These are phyloP conservation scores for Apoda limacodes DNA, from an alignment of 2,888 invertebrate genomes.

Conservation along the genomic window DNA sequence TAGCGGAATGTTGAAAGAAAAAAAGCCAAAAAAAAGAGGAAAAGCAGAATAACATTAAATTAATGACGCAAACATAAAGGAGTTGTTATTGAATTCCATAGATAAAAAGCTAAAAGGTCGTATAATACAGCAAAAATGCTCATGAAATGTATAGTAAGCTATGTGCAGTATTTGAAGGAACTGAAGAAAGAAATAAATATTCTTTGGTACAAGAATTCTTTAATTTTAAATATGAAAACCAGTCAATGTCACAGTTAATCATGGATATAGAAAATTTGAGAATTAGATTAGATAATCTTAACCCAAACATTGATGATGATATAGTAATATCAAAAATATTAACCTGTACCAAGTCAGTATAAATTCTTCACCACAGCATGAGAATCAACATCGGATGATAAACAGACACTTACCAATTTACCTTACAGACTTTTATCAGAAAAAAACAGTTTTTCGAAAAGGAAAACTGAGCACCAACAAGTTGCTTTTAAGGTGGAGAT, in stretches of 20 bases:
- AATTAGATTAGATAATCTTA: background rate
- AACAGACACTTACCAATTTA: slow-evolving; percentile 3
- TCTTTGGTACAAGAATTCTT: background rate
- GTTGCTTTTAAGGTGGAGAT: too few species aligned
- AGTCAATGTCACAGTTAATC: background rate
- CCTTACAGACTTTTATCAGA: slow-evolving; percentile 4
- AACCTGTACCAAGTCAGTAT: slow-evolving; percentile 1
- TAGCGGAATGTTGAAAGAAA: background rate
- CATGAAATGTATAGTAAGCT: background rate
- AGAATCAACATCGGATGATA: slow-evolving; percentile 6
- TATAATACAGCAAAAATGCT: too few species aligned
- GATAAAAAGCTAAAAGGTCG: background rate
- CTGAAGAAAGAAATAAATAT: background rate
- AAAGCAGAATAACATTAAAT: background rate
- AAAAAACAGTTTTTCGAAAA: slow-evolving; percentile 3
- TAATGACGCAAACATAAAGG: background rate
- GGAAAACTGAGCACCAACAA: too few species aligned
- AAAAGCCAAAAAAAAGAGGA: background rate
- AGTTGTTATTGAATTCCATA: background rate
- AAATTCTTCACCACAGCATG: slow-evolving; percentile 5
- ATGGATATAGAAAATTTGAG: background rate
- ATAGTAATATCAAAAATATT: background rate
- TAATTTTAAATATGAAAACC: background rate
- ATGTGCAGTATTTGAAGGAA: background rate
- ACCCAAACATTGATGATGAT: background rate